A percentile compares a stretch with the other conserved stretches of the same genome.
Evolutionary conservation across 1,140 invertebrate genomes (phyloP).

Genomic region (Caerostris darwini): DNA sequence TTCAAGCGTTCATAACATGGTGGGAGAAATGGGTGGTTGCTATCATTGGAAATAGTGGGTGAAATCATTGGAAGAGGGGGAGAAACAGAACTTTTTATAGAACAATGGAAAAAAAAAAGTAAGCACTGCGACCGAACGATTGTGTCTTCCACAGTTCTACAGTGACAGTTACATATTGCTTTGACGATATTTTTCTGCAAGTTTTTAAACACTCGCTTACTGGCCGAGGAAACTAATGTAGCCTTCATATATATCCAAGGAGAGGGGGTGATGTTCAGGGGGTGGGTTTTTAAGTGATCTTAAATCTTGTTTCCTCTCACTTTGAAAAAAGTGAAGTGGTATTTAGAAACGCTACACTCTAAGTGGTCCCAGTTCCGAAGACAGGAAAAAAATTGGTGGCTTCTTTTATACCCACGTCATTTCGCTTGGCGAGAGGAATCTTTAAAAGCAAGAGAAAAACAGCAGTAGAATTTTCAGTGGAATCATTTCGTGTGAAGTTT

Average conservation of each 20-base stretch:
- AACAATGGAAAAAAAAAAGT: slow-evolving; percentile 17
- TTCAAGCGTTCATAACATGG: slow-evolving; percentile 55
- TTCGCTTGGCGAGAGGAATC: slow-evolving; percentile 12
- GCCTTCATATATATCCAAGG: not conserved
- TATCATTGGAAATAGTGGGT: slow-evolving; percentile 8
- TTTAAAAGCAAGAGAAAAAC: slow-evolving; percentile 48
- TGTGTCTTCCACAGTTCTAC: slow-evolving; percentile 25
- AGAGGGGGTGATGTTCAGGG: not conserved
- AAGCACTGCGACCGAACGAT: not conserved
- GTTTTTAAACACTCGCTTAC: slow-evolving; percentile 51
- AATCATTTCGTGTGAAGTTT: not conserved
- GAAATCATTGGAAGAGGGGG: not conserved
- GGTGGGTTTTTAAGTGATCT: slow-evolving; percentile 74
- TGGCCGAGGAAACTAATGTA: slow-evolving; percentile 5
- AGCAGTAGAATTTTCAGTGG: not conserved
- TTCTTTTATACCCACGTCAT: not conserved
- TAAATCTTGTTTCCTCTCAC: slow-evolving; percentile 75
- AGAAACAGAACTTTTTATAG: not conserved
- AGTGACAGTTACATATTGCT: slow-evolving; percentile 74
- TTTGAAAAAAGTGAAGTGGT: slow-evolving; percentile 76
- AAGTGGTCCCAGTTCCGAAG: slow-evolving; percentile 41
- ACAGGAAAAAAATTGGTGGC: slow-evolving; percentile 4
- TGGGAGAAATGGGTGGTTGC: not conserved
- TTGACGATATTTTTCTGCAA: slow-evolving; percentile 64
- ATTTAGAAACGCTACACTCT: slow-evolving; percentile 62